Percentiles rank a stretch among this genome's conserved stretches.
phyloP scores from a whole-genome alignment of 2,888 invertebrate genomes.

The Cheilosia pagana region DNA sequence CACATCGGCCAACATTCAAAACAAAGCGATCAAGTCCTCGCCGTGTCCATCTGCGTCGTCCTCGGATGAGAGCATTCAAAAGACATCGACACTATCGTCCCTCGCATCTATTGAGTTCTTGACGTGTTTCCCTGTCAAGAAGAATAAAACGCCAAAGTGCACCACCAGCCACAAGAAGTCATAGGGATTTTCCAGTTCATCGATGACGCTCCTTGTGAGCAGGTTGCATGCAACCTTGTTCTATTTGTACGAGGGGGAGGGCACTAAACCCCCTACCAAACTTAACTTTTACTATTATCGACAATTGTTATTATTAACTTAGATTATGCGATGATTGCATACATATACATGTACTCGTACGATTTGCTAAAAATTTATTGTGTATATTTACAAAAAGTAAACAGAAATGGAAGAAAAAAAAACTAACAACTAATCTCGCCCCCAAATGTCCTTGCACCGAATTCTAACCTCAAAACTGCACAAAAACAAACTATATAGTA shows the following conservation, averaged over 20 bases:
- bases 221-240: constrained; percentile 74
- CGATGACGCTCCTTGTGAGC: constrained; percentile 37
- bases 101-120: constrained; percentile 81
- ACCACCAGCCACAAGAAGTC: constrained; percentile 71
- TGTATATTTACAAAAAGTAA: constrained; percentile 60
- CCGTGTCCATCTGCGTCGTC: constrained; percentile 54
- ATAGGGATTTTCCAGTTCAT: constrained; percentile 54
- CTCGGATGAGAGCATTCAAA: constrained; percentile 82
- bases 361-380: constrained; percentile 61
- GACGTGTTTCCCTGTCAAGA: constrained; percentile 82
- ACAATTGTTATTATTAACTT: constrained; percentile 63
- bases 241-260: constrained; percentile 52
- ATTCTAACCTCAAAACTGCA: constrained; percentile 71
- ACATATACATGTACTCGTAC: constrained; percentile 27
- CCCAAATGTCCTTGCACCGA: constrained; percentile 68
- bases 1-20: constrained; percentile 47
- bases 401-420: constrained; percentile 3
- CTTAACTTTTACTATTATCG: constrained; percentile 35
- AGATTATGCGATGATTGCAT: constrained; percentile 31
- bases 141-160: constrained; percentile 79
- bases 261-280: neutral
- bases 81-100: constrained; percentile 77
- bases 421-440: constrained; percentile 10
- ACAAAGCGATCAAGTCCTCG: constrained; percentile 73
- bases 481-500: constrained; percentile 27